phyloP scores from a whole-genome alignment of 35 echinoderm and acorn worm species.

The Heliocidaris erythrogramma region DNA sequence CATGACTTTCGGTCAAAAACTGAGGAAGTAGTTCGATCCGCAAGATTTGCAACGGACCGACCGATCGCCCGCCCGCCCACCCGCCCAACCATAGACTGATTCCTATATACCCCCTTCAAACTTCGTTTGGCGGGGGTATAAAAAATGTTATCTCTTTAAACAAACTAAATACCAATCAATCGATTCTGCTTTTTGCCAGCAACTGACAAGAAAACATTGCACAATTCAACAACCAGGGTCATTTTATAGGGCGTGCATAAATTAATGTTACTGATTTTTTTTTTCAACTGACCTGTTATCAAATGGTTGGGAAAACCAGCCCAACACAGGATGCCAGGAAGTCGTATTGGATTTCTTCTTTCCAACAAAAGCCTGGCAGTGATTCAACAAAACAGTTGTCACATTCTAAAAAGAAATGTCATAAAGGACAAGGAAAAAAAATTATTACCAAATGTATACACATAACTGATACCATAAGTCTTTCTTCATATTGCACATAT shows the following conservation, averaged over 20 bases:
- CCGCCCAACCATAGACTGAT: too few species aligned
- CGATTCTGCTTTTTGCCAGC: too few species aligned
- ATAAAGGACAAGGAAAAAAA: background rate
- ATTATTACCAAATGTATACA: background rate
- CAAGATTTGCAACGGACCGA: too few species aligned
- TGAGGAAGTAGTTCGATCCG: too few species aligned
- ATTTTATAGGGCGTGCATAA: too few species aligned
- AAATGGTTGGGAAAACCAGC: conserved; percentile 86
- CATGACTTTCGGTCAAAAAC: too few species aligned
- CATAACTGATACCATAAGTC: background rate
- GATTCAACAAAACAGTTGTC: conserved; percentile 59
- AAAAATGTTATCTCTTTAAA: too few species aligned
- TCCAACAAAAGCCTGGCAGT: conserved; percentile 75
- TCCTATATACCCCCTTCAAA: too few species aligned
- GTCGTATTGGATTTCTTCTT: conserved; percentile 88
- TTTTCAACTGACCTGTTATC: conserved; percentile 76
- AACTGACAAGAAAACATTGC: background rate
- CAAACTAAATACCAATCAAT: too few species aligned
- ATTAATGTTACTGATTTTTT: background rate
- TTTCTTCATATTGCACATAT: background rate
- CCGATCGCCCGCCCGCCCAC: too few species aligned
- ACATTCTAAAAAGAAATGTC: conserved; percentile 61
- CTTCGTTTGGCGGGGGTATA: too few species aligned
- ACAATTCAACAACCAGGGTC: background rate
- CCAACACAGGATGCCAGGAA: conserved; percentile 94